Percentiles rank a stretch among this genome's conserved stretches.
Evolutionary conservation across 2,113 vertebrate genomes (phyloP).

Genomic region (Tichodroma muraria): DNA sequence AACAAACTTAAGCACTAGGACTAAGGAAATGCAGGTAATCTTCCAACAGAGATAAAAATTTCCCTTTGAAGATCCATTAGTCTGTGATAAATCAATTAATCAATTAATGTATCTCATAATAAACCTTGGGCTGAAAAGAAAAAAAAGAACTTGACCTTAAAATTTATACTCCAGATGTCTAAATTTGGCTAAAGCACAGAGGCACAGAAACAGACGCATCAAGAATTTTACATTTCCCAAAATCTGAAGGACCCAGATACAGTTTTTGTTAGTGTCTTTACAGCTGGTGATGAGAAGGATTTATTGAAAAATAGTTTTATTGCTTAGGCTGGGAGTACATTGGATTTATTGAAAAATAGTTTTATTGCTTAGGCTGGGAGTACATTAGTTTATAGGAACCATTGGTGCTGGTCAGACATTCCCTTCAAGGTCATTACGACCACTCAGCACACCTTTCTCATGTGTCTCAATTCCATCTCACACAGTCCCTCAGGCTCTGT

Average conservation of each 20-base stretch:
- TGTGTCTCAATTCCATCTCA: neutral
- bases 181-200: neutral
- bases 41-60: neutral
- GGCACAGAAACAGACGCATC: neutral
- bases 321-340: neutral
- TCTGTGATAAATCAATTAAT: neutral
- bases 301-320: neutral
- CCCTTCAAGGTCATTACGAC: neutral
- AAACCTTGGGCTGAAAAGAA: neutral
- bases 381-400: neutral
- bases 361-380: neutral
- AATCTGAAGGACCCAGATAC: neutral
- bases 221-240: neutral
- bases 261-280: neutral
- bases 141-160: neutral
- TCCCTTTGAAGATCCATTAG: neutral
- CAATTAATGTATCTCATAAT: neutral
- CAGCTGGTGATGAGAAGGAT: neutral
- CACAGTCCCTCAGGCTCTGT: neutral
- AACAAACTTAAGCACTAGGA: neutral
- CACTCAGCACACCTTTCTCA: neutral
- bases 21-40: neutral
- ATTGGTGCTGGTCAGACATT: neutral
- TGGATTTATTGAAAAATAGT: neutral
- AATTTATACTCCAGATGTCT: neutral